A percentile compares a stretch with the other conserved stretches of the same genome.
These are phyloP conservation scores for Eumerus sabulonum DNA, from an alignment of 2,888 invertebrate genomes.

Conservation along the genomic window DNA sequence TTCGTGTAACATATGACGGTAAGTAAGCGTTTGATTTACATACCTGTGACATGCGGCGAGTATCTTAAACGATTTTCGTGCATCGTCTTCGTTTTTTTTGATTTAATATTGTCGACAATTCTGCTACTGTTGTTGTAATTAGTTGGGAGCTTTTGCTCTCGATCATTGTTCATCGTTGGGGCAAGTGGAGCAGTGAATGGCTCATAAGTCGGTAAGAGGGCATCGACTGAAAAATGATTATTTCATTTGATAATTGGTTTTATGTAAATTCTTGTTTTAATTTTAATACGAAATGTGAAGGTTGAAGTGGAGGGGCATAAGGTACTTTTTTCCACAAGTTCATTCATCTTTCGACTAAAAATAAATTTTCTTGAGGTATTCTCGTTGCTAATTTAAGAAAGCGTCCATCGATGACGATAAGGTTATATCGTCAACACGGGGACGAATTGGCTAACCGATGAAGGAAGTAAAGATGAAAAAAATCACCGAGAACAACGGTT, in stretches of 20 bases:
- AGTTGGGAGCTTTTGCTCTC: slow-evolving; percentile 17
- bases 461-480: too few species aligned
- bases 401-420: too few species aligned
- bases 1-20: slow-evolving; percentile 5
- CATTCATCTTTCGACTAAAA: too few species aligned
- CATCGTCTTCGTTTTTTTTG: slow-evolving; percentile 39
- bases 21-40: slow-evolving; percentile 4
- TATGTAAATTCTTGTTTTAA: neutral
- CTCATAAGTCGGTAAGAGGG: neutral
- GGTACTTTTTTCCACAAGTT: too few species aligned
- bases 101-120: slow-evolving; percentile 20
- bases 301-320: neutral
- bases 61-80: slow-evolving; percentile 22
- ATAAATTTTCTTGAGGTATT: too few species aligned
- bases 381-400: too few species aligned
- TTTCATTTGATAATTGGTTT: slow-evolving; percentile 3
- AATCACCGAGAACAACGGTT: too few species aligned
- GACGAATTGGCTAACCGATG: too few species aligned
- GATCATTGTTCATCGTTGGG: slow-evolving; percentile 50
- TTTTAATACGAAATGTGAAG: neutral
- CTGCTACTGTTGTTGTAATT: slow-evolving; percentile 19
- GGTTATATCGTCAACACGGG: too few species aligned
- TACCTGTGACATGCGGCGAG: slow-evolving; percentile 50
- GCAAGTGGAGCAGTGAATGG: neutral
- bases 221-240: slow-evolving; percentile 7